These are phyloP conservation scores for Aramus guarauna DNA, from an alignment of 2,113 vertebrate genomes.

Conservation along the genomic window DNA sequence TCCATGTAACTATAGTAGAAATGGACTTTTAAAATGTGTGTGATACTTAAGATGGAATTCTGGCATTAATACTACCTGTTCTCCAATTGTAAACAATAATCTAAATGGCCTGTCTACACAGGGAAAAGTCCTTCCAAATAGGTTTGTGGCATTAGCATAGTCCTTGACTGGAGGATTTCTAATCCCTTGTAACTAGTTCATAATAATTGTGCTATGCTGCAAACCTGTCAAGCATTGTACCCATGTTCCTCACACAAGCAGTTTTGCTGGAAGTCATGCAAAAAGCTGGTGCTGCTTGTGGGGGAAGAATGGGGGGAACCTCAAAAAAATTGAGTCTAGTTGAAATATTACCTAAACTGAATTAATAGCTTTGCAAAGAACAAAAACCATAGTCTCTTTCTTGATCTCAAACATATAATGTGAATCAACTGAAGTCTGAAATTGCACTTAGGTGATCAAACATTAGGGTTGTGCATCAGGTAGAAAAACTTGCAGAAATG, in stretches of 20 bases:
- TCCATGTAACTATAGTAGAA: background rate
- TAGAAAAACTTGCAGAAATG: background rate
- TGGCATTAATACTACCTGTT: background rate
- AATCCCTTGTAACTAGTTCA: background rate
- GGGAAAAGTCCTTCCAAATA: background rate
- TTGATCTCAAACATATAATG: background rate
- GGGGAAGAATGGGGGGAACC: background rate
- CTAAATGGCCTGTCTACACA: background rate
- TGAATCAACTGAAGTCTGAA: background rate
- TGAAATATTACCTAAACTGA: background rate
- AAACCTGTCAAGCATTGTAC: background rate
- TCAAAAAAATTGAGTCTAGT: background rate
- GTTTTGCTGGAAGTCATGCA: background rate
- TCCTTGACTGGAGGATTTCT: background rate
- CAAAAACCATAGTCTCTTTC: background rate
- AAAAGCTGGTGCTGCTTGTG: fast-evolving
- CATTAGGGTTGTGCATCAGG: background rate
- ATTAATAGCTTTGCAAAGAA: background rate
- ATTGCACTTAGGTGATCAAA: background rate
- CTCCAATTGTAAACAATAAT: background rate
- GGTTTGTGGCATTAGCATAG: background rate
- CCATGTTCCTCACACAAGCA: background rate
- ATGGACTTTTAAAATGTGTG: background rate
- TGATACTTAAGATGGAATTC: background rate
- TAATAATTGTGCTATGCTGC: background rate